phyloP scores from a whole-genome alignment of 2,888 invertebrate species.

The Ligdia adustata region DNA sequence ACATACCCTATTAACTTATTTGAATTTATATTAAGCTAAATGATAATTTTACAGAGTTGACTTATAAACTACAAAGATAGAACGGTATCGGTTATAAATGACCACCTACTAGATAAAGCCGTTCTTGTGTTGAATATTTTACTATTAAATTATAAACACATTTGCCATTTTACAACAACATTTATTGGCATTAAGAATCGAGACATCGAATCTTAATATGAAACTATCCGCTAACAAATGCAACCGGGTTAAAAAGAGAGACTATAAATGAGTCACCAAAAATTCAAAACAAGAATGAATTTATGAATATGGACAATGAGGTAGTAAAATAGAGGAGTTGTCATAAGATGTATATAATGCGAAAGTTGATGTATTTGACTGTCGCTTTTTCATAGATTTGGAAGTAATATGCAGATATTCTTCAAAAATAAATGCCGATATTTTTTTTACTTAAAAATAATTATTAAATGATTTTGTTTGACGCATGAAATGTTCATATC shows the following conservation, averaged over 20 bases:
- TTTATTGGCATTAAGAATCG: constrained; percentile 11
- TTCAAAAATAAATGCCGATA: too few relatives aligned
- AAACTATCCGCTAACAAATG: constrained; percentile 16
- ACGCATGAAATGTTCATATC: too few relatives aligned
- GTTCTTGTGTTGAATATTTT: constrained; percentile 7
- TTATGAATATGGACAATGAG: constrained; percentile 29
- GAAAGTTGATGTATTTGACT: too few relatives aligned
- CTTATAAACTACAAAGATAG: constrained; percentile 4
- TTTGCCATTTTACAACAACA: constrained; percentile 15
- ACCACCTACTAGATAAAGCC: constrained; percentile 33
- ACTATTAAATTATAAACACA: constrained; percentile 14
- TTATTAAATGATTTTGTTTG: too few relatives aligned
- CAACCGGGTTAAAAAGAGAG: constrained; percentile 30
- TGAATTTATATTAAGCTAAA: too few relatives aligned
- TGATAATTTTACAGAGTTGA: constrained; percentile 1
- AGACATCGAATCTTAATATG: constrained; percentile 1
- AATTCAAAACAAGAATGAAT: constrained; percentile 29
- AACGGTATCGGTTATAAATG: constrained; percentile 35
- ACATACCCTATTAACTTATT: too few relatives aligned
- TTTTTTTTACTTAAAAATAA: too few relatives aligned
- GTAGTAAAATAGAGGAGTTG: constrained; percentile 31
- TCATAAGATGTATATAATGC: too few relatives aligned
- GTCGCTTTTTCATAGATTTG: too few relatives aligned
- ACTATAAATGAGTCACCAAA: constrained; percentile 30
- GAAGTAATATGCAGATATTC: too few relatives aligned